phyloP scores from a whole-genome alignment of 1,140 invertebrate species.

The Apis florea region DNA sequence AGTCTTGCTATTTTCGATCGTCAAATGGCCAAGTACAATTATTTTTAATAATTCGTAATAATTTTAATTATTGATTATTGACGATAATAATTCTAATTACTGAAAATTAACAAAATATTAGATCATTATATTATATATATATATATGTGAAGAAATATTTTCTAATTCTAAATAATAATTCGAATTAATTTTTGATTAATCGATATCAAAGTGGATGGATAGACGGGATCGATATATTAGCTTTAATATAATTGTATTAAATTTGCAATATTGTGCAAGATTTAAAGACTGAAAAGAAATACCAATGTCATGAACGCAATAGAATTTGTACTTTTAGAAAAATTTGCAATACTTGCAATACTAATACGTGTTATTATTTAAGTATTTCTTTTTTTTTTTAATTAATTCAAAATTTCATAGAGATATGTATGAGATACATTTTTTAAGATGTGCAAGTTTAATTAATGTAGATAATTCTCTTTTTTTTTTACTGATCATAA shows the following conservation, averaged over 20 bases:
- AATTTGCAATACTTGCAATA: background rate
- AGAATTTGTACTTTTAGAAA: background rate
- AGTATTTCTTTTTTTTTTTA: background rate
- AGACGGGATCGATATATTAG: background rate
- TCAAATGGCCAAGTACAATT: background rate
- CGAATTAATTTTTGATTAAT: background rate
- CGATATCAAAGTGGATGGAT: too few relatives aligned
- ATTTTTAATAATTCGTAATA: too few relatives aligned
- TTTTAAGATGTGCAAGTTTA: background rate
- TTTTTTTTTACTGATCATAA: background rate
- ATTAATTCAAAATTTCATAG: background rate
- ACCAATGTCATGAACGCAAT: background rate
- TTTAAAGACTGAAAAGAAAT: conserved; percentile 39
- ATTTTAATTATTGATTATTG: too few relatives aligned
- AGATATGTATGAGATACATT: background rate
- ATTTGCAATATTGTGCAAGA: conserved; percentile 9
- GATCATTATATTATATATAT: too few relatives aligned
- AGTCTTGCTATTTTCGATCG: background rate
- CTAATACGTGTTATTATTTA: background rate
- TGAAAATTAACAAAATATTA: background rate
- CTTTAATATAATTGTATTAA: conserved; percentile 27
- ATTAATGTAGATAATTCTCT: background rate
- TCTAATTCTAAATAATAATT: background rate
- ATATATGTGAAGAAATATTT: too few relatives aligned
- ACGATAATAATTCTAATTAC: too few relatives aligned